These are phyloP conservation scores for Sclerodermus sp. DNA, from an alignment of 2,888 invertebrate species.

Conservation along the genomic window DNA sequence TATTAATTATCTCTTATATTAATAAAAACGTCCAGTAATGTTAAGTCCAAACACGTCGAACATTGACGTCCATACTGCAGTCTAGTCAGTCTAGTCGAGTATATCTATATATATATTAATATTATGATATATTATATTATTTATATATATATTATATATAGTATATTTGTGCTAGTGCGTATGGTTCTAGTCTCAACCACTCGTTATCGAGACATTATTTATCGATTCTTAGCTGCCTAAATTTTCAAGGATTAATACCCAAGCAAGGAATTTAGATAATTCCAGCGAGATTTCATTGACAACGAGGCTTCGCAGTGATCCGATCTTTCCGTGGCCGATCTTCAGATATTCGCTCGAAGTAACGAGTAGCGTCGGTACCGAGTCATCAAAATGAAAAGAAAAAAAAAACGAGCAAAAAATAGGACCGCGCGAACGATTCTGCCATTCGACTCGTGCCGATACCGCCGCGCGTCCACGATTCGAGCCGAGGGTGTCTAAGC, in stretches of 20 bases:
- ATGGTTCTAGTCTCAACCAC: slow-evolving; percentile 44
- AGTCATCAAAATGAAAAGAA: too few species aligned
- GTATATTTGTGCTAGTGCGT: slow-evolving; percentile 38
- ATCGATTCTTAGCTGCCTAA: slow-evolving; percentile 39
- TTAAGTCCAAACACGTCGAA: slow-evolving; percentile 50
- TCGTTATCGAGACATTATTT: slow-evolving; percentile 36
- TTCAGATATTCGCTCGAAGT: too few species aligned
- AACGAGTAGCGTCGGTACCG: too few species aligned
- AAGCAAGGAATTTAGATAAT: too few species aligned
- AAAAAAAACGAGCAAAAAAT: too few species aligned
- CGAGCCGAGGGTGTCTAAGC: too few species aligned
- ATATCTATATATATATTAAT: slow-evolving; percentile 43
- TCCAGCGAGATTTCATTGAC: neutral
- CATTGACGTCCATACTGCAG: slow-evolving; percentile 52
- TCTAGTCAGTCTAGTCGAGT: slow-evolving; percentile 56
- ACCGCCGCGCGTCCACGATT: too few species aligned
- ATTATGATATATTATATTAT: slow-evolving; percentile 36
- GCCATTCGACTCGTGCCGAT: too few species aligned
- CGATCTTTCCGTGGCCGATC: too few species aligned
- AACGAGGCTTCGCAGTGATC: neutral
- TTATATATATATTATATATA: slow-evolving; percentile 33
- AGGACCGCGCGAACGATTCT: too few species aligned
- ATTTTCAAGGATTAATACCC: neutral
- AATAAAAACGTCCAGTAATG: slow-evolving; percentile 57
- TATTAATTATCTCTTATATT: slow-evolving; percentile 43